A percentile compares a stretch with the other conserved stretches of the same genome.
Conservation (phyloP, 2,113 vertebrate species). For the Syngnathus typhle region DNA sequence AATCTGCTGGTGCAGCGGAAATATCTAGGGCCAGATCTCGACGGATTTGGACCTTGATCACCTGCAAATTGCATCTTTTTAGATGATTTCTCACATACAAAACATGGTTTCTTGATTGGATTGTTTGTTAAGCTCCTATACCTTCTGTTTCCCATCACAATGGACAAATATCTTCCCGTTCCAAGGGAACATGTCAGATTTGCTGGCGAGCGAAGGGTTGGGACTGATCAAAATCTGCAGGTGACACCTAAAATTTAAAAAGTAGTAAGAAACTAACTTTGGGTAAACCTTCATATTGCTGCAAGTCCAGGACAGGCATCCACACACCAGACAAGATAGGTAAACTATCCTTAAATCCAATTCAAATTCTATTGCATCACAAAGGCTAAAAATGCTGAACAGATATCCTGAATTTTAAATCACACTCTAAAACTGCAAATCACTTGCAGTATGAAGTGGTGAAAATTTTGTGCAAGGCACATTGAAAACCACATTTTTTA, state of each 20-base stretch:
- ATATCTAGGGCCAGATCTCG: constrained; percentile 63
- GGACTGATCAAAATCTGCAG: constrained; percentile 87
- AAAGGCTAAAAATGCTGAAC: no score
- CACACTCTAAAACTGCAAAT: background rate
- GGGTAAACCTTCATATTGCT: background rate
- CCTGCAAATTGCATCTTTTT: constrained; percentile 53
- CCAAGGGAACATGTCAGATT: constrained; percentile 81
- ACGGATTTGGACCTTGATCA: constrained; percentile 83
- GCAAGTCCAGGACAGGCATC: background rate
- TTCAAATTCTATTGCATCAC: no score
- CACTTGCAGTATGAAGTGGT: background rate
- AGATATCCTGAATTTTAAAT: background rate
- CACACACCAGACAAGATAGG: background rate
- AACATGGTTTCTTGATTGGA: background rate
- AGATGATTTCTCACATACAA: background rate
- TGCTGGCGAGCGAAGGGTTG: constrained; percentile 81
- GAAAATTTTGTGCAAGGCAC: background rate
- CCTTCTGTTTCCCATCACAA: constrained; percentile 83
- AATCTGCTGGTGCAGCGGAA: constrained; percentile 50
- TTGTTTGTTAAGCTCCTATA: constrained; percentile 39
- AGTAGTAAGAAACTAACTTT: constrained; percentile 1
- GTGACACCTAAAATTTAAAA: constrained; percentile 68
- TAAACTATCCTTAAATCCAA: background rate
- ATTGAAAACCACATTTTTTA: background rate
- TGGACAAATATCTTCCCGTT: constrained; percentile 84